Evolutionary conservation across 2,113 vertebrate species (phyloP).

Genomic region (Turnix velox): DNA sequence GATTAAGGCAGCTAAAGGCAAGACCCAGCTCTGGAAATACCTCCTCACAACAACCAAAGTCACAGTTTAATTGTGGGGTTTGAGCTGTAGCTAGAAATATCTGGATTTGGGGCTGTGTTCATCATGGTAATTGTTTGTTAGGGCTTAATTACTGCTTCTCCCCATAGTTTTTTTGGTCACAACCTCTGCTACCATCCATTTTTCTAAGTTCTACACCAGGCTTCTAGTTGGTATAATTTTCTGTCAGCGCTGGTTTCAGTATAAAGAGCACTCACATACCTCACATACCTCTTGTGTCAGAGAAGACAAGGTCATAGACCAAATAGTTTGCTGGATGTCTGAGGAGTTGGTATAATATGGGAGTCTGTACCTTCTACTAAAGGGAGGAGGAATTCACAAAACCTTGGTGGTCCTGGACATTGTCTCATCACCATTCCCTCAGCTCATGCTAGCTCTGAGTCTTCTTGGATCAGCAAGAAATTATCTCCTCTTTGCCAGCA

Average conservation of each 20-base stretch:
- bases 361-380: not conserved
- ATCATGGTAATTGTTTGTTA: not conserved
- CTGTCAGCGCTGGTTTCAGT: not conserved
- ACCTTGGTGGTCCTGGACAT: not conserved
- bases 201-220: not conserved
- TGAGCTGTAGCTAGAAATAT: conserved; percentile 33
- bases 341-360: not conserved
- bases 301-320: not conserved
- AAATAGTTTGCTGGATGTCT: not conserved
- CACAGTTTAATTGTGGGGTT: conserved; percentile 56
- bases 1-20: not conserved
- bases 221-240: not conserved
- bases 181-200: not conserved
- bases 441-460: not conserved
- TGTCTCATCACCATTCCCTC: not conserved
- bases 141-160: conserved; percentile 30
- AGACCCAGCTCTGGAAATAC: conserved; percentile 42
- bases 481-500: not conserved
- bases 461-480: not conserved
- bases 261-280: not conserved
- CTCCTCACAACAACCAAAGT: conserved; percentile 34
- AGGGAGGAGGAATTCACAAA: not conserved
- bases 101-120: conserved; percentile 26
- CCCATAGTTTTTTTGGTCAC: not conserved
- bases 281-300: not conserved